Conservation (phyloP, 2,113 vertebrate genomes). For the Phalacrocorax pelagicus region DNA sequence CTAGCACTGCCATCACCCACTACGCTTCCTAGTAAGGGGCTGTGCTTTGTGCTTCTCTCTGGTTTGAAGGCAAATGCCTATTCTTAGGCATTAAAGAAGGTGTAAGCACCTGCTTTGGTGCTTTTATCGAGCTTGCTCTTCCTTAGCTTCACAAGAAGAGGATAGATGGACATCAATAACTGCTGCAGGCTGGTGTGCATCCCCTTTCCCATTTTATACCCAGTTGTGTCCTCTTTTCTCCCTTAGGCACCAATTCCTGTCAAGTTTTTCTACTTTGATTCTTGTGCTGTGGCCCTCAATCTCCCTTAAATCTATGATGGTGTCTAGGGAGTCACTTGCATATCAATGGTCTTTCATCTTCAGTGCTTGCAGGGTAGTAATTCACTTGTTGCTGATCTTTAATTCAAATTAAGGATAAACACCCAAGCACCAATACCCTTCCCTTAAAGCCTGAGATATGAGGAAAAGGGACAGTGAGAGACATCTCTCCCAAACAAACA, state of each 20-base stretch:
- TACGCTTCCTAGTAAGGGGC: background rate
- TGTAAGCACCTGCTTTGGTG: background rate
- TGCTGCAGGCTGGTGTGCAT: background rate
- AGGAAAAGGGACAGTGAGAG: background rate
- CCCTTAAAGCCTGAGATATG: background rate
- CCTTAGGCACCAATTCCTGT: background rate
- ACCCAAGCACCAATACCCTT: background rate
- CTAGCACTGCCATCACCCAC: background rate
- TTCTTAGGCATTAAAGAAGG: background rate
- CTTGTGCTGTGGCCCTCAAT: background rate
- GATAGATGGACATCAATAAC: background rate
- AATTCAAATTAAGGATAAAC: background rate
- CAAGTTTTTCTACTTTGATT: background rate
- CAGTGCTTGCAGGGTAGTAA: background rate
- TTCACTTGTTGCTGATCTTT: background rate
- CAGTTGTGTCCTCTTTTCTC: background rate
- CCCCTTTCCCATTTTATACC: background rate
- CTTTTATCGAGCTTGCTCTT: background rate
- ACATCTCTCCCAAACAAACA: background rate
- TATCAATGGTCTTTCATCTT: background rate
- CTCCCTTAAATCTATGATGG: background rate
- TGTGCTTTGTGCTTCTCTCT: background rate
- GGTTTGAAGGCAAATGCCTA: background rate
- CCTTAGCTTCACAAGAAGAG: background rate
- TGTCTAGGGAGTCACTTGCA: background rate